Conservation (phyloP, 23 tunicate genomes). For the Oikopleura vanhoeffeni region DNA sequence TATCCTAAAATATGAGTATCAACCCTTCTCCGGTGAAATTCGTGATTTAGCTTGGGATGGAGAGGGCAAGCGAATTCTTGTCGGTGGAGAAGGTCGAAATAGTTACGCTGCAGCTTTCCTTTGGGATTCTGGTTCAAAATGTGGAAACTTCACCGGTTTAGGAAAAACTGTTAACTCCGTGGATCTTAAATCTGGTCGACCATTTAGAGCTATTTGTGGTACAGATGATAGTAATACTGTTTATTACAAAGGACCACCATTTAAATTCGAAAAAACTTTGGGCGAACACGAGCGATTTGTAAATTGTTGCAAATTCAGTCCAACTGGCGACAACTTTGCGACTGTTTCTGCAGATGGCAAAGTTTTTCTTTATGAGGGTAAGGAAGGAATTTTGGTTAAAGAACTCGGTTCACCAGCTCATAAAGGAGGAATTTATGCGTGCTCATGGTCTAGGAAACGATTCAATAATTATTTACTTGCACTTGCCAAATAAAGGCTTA, state of each 20-base stretch:
- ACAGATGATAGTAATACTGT: slow-evolving; percentile 25
- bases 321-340: slow-evolving; percentile 47
- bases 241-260: slow-evolving; percentile 59
- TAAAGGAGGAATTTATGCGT: slow-evolving; percentile 56
- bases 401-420: slow-evolving; percentile 30
- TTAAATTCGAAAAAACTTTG: slow-evolving; percentile 17
- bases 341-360: slow-evolving; percentile 34
- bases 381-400: background rate
- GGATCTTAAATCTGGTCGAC: slow-evolving; percentile 27
- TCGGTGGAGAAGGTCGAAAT: slow-evolving; percentile 62
- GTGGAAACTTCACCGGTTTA: slow-evolving; percentile 20
- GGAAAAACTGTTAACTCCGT: slow-evolving; percentile 27
- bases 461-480: too few relatives aligned
- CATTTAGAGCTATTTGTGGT: slow-evolving; percentile 33
- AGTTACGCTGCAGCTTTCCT: slow-evolving; percentile 28
- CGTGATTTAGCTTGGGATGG: slow-evolving; percentile 59
- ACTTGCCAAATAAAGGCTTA: too few relatives aligned
- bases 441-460: slow-evolving; percentile 48
- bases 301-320: slow-evolving; percentile 39
- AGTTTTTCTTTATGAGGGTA: background rate
- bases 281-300: slow-evolving; percentile 23
- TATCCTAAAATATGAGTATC: slow-evolving; percentile 21
- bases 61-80: slow-evolving; percentile 58
- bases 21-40: slow-evolving; percentile 28
- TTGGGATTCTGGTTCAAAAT: slow-evolving; percentile 52